phyloP scores from a whole-genome alignment of 2,888 invertebrate species.

The Prenolepis imparis region DNA sequence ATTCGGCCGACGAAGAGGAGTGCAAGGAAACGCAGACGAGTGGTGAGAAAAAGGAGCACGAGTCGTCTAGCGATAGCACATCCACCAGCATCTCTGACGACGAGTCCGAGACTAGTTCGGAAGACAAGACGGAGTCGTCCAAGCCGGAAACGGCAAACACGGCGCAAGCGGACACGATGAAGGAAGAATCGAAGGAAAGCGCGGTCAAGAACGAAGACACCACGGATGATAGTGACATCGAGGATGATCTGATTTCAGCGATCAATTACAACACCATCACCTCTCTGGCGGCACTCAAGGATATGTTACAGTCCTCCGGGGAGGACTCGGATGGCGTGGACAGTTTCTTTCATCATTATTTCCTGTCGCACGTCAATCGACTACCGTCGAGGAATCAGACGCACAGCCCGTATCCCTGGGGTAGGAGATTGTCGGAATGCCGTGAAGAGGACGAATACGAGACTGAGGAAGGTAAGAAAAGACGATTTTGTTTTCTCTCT shows the following conservation, averaged over 20 bases:
- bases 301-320: constrained; percentile 89
- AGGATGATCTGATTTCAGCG: constrained; percentile 89
- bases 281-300: constrained; percentile 90
- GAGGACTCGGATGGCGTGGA: constrained; percentile 88
- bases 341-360: constrained; percentile 91
- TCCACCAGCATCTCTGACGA: constrained; percentile 83
- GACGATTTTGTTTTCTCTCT: neutral
- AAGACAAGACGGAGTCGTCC: constrained; percentile 82
- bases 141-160: constrained; percentile 65
- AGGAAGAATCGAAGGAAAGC: constrained; percentile 16
- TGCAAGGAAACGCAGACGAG: constrained; percentile 64
- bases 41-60: constrained; percentile 79
- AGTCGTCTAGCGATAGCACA: constrained; percentile 80
- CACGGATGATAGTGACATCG: constrained; percentile 88
- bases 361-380: constrained; percentile 91
- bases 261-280: constrained; percentile 91
- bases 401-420: constrained; percentile 86
- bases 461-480: constrained; percentile 82
- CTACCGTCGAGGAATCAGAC: constrained; percentile 89
- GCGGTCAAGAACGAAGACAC: constrained; percentile 80
- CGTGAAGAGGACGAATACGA: constrained; percentile 95
- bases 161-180: constrained; percentile 52
- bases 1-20: constrained; percentile 68
- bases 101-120: constrained; percentile 84
- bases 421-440: constrained; percentile 91